Evolutionary conservation across 2,797 vertebrate genomes (phyloP).

Genomic region (Bovichtus diacanthus): DNA sequence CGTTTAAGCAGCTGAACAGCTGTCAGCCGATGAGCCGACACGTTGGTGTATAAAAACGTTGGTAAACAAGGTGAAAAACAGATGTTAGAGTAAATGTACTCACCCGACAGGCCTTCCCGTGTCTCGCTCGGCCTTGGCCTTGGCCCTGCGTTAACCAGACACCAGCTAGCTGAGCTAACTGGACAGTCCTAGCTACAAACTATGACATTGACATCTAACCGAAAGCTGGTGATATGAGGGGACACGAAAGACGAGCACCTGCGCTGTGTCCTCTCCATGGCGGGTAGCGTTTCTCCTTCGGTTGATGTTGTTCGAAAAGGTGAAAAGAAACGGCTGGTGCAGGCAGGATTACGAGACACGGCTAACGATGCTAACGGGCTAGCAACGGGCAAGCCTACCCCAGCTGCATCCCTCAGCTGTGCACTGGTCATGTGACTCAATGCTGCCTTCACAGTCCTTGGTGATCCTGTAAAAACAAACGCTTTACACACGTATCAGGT

Average conservation of each 20-base stretch:
- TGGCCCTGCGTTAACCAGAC: constrained; percentile 60
- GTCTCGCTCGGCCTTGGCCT: constrained; percentile 67
- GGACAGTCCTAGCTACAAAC: constrained; percentile 64
- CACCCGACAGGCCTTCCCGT: constrained; percentile 71
- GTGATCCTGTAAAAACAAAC: background rate
- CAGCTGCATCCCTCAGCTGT: constrained; percentile 77
- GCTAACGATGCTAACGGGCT: constrained; percentile 75
- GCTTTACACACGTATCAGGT: too few species aligned
- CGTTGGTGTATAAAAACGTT: background rate
- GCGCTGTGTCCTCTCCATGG: constrained; percentile 63
- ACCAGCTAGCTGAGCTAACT: constrained; percentile 67
- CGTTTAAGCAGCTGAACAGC: background rate
- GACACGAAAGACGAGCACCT: constrained; percentile 28
- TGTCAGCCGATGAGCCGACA: too few species aligned
- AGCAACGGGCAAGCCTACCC: constrained; percentile 67
- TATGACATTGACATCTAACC: constrained; percentile 71
- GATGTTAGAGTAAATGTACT: constrained; percentile 48
- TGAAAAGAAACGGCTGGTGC: constrained; percentile 7
- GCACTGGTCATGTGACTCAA: constrained; percentile 72
- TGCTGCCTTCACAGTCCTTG: constrained; percentile 48
- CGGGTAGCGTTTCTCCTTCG: background rate
- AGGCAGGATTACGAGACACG: constrained; percentile 48
- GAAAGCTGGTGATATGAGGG: constrained; percentile 22
- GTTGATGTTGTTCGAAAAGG: constrained; percentile 9
- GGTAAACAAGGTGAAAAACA: constrained; percentile 16